These are phyloP conservation scores for Python bivittatus DNA, from an alignment of 2,113 vertebrate genomes.

Conservation along the genomic window DNA sequence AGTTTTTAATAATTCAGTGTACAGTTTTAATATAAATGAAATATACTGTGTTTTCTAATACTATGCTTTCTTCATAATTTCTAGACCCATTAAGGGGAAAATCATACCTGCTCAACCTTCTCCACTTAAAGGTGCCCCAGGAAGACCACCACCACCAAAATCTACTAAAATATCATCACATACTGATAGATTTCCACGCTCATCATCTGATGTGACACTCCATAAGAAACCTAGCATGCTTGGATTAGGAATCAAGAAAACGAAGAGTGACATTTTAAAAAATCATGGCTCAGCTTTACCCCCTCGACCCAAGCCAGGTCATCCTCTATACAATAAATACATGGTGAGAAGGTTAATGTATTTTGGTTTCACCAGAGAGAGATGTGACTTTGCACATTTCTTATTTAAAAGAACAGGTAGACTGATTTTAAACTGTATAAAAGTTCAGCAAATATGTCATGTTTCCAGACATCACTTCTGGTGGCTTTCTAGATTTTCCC, in stretches of 20 bases:
- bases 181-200: constrained; percentile 65
- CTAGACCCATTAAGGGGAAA: constrained; percentile 78
- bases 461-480: background rate
- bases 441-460: background rate
- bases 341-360: constrained; percentile 73
- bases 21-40: constrained; percentile 20
- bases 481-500: background rate
- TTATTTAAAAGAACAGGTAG: background rate
- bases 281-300: constrained; percentile 84
- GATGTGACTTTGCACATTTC: background rate
- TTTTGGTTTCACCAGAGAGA: background rate
- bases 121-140: constrained; percentile 78
- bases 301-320: constrained; percentile 91
- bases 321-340: constrained; percentile 93
- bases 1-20: background rate
- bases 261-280: constrained; percentile 72
- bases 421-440: background rate
- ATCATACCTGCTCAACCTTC: constrained; percentile 77
- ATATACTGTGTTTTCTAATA: background rate
- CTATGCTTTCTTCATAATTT: constrained; percentile 42
- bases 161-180: constrained; percentile 64
- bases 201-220: constrained; percentile 63
- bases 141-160: constrained; percentile 86
- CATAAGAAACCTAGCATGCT: constrained; percentile 67
- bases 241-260: constrained; percentile 72